phyloP scores from a whole-genome alignment of 64 coral and sea anemone genomes.

The Stichodactyla helianthus region DNA sequence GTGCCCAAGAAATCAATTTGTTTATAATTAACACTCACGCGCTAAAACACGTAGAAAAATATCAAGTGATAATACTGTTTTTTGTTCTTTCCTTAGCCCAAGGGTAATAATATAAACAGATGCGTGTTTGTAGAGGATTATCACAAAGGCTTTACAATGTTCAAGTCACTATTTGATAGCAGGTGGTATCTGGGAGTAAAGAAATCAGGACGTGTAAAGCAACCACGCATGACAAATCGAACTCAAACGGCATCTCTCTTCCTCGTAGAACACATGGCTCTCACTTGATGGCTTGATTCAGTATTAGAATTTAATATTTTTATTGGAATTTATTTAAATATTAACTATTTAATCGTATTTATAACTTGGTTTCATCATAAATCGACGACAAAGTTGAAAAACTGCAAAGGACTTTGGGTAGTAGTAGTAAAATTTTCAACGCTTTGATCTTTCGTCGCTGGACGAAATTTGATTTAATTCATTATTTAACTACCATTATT shows the following conservation, averaged over 20 bases:
- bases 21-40: constrained; percentile 9
- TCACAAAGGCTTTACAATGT: constrained; percentile 37
- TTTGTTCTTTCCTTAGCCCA: constrained; percentile 30
- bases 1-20: neutral
- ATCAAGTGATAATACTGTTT: neutral
- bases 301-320: neutral
- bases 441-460: neutral
- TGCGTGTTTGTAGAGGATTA: constrained; percentile 50
- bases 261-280: neutral
- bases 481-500: constrained; percentile 7
- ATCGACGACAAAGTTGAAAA: neutral
- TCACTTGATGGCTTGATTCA: neutral
- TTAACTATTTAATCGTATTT: neutral
- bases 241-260: constrained; percentile 39
- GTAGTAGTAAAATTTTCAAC: neutral
- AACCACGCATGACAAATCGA: constrained; percentile 9
- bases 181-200: constrained; percentile 38
- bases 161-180: constrained; percentile 33
- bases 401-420: neutral
- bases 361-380: neutral
- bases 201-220: constrained; percentile 20
- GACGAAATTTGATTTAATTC: neutral
- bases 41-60: neutral
- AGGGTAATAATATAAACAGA: constrained; percentile 33
- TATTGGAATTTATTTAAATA: neutral